These are phyloP conservation scores for Globodera ellingtonae DNA, from an alignment of 1,140 invertebrate genomes.

Conservation along the genomic window DNA sequence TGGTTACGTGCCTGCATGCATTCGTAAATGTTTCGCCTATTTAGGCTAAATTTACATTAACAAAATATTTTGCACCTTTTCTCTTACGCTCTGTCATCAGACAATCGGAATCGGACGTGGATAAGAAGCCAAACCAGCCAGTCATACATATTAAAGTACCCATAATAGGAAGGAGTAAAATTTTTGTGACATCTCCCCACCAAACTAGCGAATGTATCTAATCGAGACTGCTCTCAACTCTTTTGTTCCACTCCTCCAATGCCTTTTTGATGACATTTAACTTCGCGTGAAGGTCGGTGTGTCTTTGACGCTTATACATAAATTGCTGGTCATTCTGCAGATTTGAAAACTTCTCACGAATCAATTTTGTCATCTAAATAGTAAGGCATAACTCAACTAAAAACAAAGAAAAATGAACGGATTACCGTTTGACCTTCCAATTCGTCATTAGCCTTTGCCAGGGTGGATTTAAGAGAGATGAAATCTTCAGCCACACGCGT, in stretches of 20 bases:
- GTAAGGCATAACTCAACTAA: background rate
- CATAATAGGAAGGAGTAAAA: background rate
- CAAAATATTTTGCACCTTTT: no score
- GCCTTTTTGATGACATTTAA: constrained; percentile 17
- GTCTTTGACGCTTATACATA: constrained; percentile 13
- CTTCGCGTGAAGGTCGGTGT: constrained; percentile 26
- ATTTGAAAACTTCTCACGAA: constrained; percentile 20
- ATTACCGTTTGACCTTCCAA: constrained; percentile 14
- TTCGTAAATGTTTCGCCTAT: no score
- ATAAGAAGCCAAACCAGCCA: background rate
- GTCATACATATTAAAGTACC: background rate
- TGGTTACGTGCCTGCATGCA: no score
- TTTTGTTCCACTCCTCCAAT: constrained; percentile 23
- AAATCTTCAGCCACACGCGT: constrained; percentile 15
- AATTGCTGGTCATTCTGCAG: constrained; percentile 22
- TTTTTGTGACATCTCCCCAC: no score
- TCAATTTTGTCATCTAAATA: constrained; percentile 18
- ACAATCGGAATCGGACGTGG: background rate
- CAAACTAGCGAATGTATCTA: background rate
- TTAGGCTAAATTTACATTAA: no score
- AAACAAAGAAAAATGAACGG: background rate
- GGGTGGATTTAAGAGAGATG: background rate
- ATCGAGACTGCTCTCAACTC: background rate
- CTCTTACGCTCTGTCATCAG: background rate
- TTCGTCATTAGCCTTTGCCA: background rate